A percentile compares a stretch with the other conserved stretches of the same genome.
These are phyloP conservation scores for Sorex fumeus DNA, from an alignment of 2,113 vertebrate species.

Conservation along the genomic window DNA sequence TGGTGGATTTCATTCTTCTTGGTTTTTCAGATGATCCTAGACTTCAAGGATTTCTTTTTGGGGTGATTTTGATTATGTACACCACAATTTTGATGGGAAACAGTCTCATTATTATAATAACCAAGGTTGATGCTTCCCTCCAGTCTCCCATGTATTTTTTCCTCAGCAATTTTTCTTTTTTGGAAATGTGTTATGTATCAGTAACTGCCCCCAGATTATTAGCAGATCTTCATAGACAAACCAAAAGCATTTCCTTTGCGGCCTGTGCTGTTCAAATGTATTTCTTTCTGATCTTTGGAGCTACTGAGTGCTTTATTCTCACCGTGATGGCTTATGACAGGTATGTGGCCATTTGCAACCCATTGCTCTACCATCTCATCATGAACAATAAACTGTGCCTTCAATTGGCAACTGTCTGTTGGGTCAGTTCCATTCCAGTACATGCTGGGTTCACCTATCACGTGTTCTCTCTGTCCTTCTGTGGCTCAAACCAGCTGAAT, in stretches of 20 bases:
- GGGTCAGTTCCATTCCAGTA: conserved; percentile 39
- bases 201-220: conserved; percentile 73
- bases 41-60: conserved; percentile 69
- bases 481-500: conserved; percentile 31
- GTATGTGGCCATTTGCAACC: conserved; percentile 62
- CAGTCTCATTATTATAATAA: conserved; percentile 72
- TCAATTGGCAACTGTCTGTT: conserved; percentile 39
- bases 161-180: conserved; percentile 78
- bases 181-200: conserved; percentile 74
- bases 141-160: conserved; percentile 79
- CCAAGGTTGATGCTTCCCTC: conserved; percentile 49
- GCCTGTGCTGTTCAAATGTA: conserved; percentile 74
- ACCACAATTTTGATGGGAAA: conserved; percentile 68
- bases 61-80: conserved; percentile 68
- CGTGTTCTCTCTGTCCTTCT: conserved; percentile 59
- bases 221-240: conserved; percentile 60
- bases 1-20: conserved; percentile 56
- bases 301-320: conserved; percentile 75
- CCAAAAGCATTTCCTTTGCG: conserved; percentile 55
- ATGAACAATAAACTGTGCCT: conserved; percentile 56
- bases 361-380: conserved; percentile 66
- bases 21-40: conserved; percentile 55
- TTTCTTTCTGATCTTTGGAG: conserved; percentile 75
- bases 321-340: conserved; percentile 69
- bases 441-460: not conserved